phyloP scores from a whole-genome alignment of 2,888 invertebrate genomes.

The Chrysolina haemoptera region DNA sequence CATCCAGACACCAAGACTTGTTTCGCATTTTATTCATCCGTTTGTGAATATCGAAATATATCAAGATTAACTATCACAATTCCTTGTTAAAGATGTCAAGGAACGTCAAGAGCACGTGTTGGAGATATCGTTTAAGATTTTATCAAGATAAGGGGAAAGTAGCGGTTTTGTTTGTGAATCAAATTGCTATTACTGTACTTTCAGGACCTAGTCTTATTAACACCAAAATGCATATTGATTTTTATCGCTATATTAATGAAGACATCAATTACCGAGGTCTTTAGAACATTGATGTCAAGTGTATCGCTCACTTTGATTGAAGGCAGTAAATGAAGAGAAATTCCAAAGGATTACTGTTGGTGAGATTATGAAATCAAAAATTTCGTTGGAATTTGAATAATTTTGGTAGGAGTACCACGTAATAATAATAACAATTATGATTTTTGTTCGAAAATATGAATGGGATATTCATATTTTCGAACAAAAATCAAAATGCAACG shows the following conservation, averaged over 20 bases:
- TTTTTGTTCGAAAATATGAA: no score
- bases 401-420: no score
- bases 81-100: constrained; percentile 18
- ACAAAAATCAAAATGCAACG: no score
- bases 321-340: no score
- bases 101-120: constrained; percentile 29
- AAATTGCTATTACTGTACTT: constrained; percentile 37
- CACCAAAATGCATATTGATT: constrained; percentile 38
- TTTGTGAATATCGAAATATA: background rate
- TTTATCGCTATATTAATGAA: constrained; percentile 39
- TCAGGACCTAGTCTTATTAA: constrained; percentile 32
- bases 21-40: background rate
- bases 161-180: constrained; percentile 35
- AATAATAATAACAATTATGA: no score
- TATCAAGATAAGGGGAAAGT: constrained; percentile 38
- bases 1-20: background rate
- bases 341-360: background rate
- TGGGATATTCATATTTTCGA: no score
- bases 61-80: constrained; percentile 7
- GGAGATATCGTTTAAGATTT: constrained; percentile 37
- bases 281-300: background rate
- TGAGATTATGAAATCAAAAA: background rate
- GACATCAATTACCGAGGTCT: constrained; percentile 36
- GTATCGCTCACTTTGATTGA: background rate
- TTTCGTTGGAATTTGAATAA: no score